Percentiles rank a stretch among this genome's conserved stretches.
Evolutionary conservation across 2,888 invertebrate genomes (phyloP).

Genomic region (Drosophila stalkeri): DNA sequence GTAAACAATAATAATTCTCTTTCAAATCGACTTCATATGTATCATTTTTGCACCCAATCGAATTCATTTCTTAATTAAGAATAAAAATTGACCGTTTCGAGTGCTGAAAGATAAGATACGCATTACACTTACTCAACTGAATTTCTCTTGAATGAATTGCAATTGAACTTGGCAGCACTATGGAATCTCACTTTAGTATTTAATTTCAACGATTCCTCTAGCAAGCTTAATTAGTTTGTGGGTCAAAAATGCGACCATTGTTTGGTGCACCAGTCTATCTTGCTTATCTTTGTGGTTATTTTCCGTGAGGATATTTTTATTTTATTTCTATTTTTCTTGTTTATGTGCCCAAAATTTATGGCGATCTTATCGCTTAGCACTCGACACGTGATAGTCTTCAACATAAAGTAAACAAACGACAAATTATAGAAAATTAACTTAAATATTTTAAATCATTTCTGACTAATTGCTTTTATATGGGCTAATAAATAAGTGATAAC

Average conservation of each 20-base stretch:
- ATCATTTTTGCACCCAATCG: too few species aligned
- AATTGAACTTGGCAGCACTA: background rate
- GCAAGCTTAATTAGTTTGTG: background rate
- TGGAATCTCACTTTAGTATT: background rate
- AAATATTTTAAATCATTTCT: background rate
- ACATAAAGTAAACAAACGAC: background rate
- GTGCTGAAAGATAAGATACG: background rate
- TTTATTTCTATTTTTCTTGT: too few species aligned
- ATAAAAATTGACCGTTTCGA: background rate
- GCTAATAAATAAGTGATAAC: background rate
- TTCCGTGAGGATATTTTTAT: constrained; percentile 12
- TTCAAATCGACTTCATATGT: too few species aligned
- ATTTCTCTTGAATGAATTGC: background rate
- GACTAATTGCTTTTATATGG: background rate
- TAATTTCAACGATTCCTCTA: background rate
- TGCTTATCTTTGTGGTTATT: constrained; percentile 30
- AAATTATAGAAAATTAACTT: background rate
- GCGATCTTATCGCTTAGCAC: constrained; percentile 31
- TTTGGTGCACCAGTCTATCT: background rate
- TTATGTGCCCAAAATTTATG: background rate
- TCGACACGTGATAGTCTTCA: background rate
- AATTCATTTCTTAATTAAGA: too few species aligned
- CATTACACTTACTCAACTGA: background rate
- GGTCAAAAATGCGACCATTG: background rate
- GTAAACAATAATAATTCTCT: too few species aligned